These are phyloP conservation scores for Anguilla obscura DNA, from an alignment of 2,797 vertebrate genomes.

Conservation along the genomic window DNA sequence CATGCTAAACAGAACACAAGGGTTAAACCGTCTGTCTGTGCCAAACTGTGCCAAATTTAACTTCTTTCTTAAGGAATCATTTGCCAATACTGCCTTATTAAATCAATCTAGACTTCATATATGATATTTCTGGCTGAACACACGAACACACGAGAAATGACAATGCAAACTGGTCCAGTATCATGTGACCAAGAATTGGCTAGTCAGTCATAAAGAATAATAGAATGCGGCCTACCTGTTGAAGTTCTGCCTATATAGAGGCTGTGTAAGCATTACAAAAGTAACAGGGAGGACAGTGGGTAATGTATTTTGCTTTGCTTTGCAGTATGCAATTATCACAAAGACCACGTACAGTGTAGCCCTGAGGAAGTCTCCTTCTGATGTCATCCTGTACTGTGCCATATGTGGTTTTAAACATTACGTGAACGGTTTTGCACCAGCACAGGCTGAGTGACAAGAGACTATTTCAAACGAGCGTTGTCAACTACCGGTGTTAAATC, in stretches of 20 bases:
- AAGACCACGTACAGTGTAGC: too few species aligned
- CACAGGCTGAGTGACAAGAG: too few species aligned
- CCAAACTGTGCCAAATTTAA: not conserved
- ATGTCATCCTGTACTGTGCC: too few species aligned
- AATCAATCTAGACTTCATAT: not conserved
- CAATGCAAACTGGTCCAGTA: not conserved
- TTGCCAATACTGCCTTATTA: not conserved
- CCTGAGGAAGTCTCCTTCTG: too few species aligned
- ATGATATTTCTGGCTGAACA: not conserved
- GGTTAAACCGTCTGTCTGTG: not conserved
- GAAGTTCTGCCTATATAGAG: not conserved
- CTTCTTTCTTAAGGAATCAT: not conserved
- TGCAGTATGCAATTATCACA: too few species aligned
- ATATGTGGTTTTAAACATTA: too few species aligned
- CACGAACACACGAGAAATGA: not conserved
- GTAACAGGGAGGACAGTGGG: not conserved
- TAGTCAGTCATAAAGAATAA: not conserved
- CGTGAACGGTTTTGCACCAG: too few species aligned
- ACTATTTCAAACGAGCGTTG: too few species aligned
- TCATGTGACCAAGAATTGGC: not conserved
- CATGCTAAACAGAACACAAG: too few species aligned
- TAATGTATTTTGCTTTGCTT: not conserved
- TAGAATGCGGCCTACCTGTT: not conserved
- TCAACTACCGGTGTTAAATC: too few species aligned
- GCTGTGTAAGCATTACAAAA: not conserved